Conservation (phyloP, 2,797 vertebrate species). For the Peromyscus aztecus region DNA sequence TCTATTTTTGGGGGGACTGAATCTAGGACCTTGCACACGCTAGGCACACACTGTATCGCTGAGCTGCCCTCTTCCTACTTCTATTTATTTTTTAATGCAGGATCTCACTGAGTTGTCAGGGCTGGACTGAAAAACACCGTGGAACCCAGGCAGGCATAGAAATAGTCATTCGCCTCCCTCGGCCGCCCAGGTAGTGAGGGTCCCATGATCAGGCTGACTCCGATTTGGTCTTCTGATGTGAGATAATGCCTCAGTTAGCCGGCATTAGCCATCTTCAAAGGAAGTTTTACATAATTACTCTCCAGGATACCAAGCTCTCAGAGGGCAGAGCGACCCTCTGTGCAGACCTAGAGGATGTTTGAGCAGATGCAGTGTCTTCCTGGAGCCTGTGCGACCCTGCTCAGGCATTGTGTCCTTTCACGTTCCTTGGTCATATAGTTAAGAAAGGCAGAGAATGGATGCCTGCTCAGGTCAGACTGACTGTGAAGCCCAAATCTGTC, state of each 20-base stretch:
- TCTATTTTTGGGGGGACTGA: neutral
- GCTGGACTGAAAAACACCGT: neutral
- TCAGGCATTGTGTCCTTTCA: neutral
- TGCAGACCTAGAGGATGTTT: no score
- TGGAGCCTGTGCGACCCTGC: neutral
- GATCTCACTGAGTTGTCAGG: neutral
- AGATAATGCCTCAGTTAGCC: neutral
- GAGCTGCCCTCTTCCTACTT: no score
- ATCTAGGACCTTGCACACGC: neutral
- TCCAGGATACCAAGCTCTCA: neutral
- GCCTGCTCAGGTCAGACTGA: neutral
- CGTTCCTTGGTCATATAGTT: neutral
- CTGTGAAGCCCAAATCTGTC: neutral
- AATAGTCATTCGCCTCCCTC: neutral
- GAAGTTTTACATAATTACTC: neutral
- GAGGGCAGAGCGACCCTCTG: no score
- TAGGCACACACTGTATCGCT: neutral
- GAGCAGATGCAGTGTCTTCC: accelerated
- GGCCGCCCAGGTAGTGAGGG: neutral
- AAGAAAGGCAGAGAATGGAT: neutral
- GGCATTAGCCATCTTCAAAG: neutral
- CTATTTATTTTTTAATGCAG: neutral
- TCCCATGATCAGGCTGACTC: neutral
- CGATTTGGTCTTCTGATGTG: conserved; percentile 16
- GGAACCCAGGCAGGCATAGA: neutral